Percentiles rank a stretch among this genome's conserved stretches.
Evolutionary conservation across 2,888 invertebrate species (phyloP).

Genomic region (Atethmia centrago): DNA sequence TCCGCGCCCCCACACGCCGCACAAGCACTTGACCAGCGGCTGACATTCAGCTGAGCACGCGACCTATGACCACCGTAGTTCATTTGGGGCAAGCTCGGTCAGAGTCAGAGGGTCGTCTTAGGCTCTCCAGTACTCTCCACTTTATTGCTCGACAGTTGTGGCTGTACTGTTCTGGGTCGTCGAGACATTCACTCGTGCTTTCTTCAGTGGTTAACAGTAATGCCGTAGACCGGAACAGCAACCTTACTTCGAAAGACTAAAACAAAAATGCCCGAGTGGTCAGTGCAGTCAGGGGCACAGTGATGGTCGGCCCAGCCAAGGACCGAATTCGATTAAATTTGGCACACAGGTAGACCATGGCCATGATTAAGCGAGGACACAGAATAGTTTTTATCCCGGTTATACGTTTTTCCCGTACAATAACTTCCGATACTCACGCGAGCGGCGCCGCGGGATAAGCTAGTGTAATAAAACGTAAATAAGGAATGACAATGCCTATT

Average conservation of each 20-base stretch:
- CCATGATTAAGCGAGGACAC: not conserved
- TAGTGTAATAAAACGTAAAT: not conserved
- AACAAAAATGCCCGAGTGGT: not conserved
- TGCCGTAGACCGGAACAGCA: not conserved
- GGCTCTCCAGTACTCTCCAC: not conserved
- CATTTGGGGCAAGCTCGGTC: not conserved
- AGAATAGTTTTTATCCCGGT: not conserved
- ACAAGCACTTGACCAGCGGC: constrained; percentile 12
- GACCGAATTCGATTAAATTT: not conserved
- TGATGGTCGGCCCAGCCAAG: not conserved
- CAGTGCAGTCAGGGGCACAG: not conserved
- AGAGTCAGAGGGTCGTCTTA: not conserved
- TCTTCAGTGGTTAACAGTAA: no score
- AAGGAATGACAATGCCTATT: not conserved
- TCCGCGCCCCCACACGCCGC: not conserved
- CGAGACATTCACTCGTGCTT: not conserved
- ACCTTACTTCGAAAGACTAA: not conserved
- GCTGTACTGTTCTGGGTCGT: not conserved
- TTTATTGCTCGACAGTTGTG: not conserved
- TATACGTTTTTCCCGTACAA: not conserved
- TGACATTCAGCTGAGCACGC: constrained; percentile 3
- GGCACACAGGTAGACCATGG: not conserved
- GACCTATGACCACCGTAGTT: constrained; percentile 20
- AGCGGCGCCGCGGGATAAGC: no score
- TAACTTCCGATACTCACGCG: not conserved